Base-by-base conservation (phyloP, 2,888 invertebrate genomes). In the Ochropacha duplaris region DNA sequence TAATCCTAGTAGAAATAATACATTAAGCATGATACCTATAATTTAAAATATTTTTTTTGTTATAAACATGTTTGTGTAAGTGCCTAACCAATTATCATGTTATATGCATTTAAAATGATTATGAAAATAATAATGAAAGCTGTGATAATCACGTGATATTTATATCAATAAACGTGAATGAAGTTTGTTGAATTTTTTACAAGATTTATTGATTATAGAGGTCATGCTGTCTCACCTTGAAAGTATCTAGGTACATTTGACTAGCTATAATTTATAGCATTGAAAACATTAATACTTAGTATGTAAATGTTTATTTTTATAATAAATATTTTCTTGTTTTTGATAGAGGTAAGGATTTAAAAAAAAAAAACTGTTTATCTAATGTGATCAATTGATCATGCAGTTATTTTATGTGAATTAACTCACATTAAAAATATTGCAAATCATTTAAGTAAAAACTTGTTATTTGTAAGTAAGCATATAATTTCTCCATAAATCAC, bases 141-240 rank as follows among this genome's bases (percentile, higher is more conserved):
- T 76, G 76, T 79, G 72, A 80, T 78, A 72, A 70, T 74, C 73
- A 75, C 65, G 65, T 69, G 69, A 61, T 36, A 52, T 59, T 62
- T 64, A 55, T 62, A 54, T 56, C 58, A 55, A 61, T 60, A 60
- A 56, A 19, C 19, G 2, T 63, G 54, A 36, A 31, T 12, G 14
- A 34, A 56, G 36, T 49, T 61, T 28, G 54, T 59, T 62, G 62
- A 65, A 65, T 71, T 67, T 65, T 75, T 71, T 70, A 62, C 69
- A 55, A 76, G 63, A 76, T 79, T 79, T 49, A 67, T 66, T 59
- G 54, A 61, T 74, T 69, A 64, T 70, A 79, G 74, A 80, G 83
- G 83, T 83, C 83, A 83, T 63, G 65, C 61, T 60, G 61, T 71
- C 62, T 79, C 70, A 81, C 81, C 77, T 82, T 79, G 69, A 65